Evolutionary conservation across 2,888 invertebrate genomes (phyloP).

Genomic region (Nebria brevicollis): DNA sequence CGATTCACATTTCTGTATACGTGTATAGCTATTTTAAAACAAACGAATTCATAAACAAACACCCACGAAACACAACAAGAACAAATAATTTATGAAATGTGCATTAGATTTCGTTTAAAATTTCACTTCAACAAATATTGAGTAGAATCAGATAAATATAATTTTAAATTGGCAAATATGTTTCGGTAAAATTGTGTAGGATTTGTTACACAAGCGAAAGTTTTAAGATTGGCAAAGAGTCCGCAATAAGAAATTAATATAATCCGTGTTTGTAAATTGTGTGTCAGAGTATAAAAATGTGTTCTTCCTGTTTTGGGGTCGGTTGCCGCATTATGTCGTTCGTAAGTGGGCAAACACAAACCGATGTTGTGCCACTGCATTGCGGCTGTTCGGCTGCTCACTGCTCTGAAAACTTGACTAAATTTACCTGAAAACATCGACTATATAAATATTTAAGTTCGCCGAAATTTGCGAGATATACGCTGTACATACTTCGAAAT

Average conservation of each 20-base stretch:
- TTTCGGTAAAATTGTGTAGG: neutral
- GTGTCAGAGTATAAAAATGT: slow-evolving; percentile 21
- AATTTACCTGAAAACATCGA: slow-evolving; percentile 28
- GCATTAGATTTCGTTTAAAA: too few species aligned
- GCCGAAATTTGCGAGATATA: slow-evolving; percentile 5
- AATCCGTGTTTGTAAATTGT: slow-evolving; percentile 1
- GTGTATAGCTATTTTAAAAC: neutral
- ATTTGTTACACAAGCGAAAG: neutral
- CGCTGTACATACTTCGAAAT: neutral
- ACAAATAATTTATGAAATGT: too few species aligned
- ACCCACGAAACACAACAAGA: neutral
- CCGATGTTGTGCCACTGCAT: slow-evolving; percentile 21
- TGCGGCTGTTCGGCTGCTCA: slow-evolving; percentile 10
- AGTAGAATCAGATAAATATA: neutral
- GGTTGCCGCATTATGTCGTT: slow-evolving; percentile 30
- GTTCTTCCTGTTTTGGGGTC: slow-evolving; percentile 10
- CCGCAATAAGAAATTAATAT: neutral
- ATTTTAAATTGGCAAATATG: neutral
- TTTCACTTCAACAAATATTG: too few species aligned
- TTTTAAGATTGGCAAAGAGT: neutral
- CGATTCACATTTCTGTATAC: neutral
- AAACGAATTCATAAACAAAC: neutral
- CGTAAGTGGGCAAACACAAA: slow-evolving; percentile 30
- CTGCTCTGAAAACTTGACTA: slow-evolving; percentile 27
- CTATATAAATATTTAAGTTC: slow-evolving; percentile 31